Evolutionary conservation across 2,888 invertebrate species (phyloP).

Genomic region (Idaea straminata): DNA sequence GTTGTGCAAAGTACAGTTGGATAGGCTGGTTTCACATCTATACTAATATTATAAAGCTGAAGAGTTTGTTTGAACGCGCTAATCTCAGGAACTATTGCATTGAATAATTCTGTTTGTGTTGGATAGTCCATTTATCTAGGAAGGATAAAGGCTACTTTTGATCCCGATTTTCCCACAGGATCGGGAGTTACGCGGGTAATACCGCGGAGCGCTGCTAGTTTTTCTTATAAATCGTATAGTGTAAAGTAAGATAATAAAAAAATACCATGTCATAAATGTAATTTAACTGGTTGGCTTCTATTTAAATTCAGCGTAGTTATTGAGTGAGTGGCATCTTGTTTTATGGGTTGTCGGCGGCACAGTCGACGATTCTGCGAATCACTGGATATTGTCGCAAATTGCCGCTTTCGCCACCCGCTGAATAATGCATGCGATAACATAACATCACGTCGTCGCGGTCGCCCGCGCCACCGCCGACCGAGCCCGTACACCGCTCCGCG

Average conservation of each 20-base stretch:
- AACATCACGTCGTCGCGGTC: slow-evolving; percentile 72
- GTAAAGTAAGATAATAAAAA: slow-evolving; percentile 25
- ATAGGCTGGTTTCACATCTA: too few species aligned
- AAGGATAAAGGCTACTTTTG: too few species aligned
- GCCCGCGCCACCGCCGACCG: slow-evolving; percentile 31
- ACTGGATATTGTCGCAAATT: slow-evolving; percentile 79
- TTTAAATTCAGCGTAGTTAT: slow-evolving; percentile 70
- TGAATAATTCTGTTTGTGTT: too few species aligned
- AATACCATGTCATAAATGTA: slow-evolving; percentile 29
- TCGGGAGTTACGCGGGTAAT: too few species aligned
- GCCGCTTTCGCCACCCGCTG: slow-evolving; percentile 78
- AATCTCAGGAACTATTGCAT: too few species aligned
- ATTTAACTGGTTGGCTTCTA: slow-evolving; percentile 44
- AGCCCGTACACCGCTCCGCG: slow-evolving; percentile 35
- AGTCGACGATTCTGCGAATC: slow-evolving; percentile 73
- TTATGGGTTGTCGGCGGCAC: slow-evolving; percentile 71
- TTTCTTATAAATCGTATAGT: background rate
- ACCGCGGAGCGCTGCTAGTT: too few species aligned
- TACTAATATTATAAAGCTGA: too few species aligned
- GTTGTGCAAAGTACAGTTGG: slow-evolving; percentile 8
- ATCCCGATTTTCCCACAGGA: too few species aligned
- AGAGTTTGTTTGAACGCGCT: too few species aligned
- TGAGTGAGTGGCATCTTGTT: slow-evolving; percentile 74
- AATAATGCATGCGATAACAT: slow-evolving; percentile 79
- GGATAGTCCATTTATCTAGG: too few species aligned